These are phyloP conservation scores for Patella depressa DNA, from an alignment of 2,888 invertebrate genomes.

Conservation along the genomic window DNA sequence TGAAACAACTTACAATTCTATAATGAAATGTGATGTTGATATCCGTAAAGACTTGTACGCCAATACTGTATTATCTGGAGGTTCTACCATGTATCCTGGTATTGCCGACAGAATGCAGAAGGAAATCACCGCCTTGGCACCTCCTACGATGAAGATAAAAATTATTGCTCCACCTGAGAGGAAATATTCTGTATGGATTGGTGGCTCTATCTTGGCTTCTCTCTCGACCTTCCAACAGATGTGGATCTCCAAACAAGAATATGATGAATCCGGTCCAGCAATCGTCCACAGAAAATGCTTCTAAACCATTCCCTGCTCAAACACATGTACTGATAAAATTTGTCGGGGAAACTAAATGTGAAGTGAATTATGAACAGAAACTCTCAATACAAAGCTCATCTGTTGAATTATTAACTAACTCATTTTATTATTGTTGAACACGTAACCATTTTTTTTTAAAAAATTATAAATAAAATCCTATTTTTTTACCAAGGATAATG, in stretches of 20 bases:
- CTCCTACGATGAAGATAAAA: conserved; percentile 78
- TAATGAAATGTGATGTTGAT: conserved; percentile 63
- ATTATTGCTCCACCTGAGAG: conserved; percentile 94
- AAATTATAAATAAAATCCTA: too few relatives aligned
- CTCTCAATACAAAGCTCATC: too few relatives aligned
- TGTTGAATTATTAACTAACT: too few relatives aligned
- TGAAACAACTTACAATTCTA: conserved; percentile 59
- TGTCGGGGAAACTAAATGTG: too few relatives aligned
- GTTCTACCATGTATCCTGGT: conserved; percentile 96
- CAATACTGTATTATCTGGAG: conserved; percentile 85
- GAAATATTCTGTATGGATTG: conserved; percentile 98
- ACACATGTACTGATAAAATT: neutral
- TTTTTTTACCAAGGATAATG: too few relatives aligned
- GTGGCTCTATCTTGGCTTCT: conserved; percentile 95
- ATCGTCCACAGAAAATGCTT: conserved; percentile 75
- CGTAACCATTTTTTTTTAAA: too few relatives aligned
- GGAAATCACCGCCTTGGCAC: conserved; percentile 89
- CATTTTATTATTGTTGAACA: too few relatives aligned
- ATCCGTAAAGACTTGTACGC: conserved; percentile 60
- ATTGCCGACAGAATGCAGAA: conserved; percentile 98
- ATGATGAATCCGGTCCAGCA: conserved; percentile 65
- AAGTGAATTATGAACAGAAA: too few relatives aligned
- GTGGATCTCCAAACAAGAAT: conserved; percentile 66
- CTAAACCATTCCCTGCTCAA: conserved; percentile 34
- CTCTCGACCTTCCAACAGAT: conserved; percentile 67